A percentile compares a stretch with the other conserved stretches of the same genome.
Conservation (phyloP, 2,888 invertebrate species). For the Sinopyrophorus schimmeli region DNA sequence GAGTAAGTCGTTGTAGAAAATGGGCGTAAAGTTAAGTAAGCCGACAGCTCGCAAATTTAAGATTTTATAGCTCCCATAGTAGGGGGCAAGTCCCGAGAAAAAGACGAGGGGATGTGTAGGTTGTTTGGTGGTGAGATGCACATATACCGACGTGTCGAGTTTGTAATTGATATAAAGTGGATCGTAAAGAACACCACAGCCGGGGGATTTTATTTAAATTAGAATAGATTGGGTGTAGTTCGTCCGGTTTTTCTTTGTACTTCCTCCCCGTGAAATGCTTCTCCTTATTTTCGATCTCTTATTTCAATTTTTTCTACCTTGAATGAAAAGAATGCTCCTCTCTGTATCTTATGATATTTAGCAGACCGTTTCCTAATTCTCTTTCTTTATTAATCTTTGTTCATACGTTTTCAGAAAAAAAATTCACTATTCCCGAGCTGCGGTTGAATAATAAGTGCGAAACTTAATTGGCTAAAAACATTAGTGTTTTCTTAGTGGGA, state of each 20-base stretch:
- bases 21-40: conserved; percentile 28
- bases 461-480: conserved; percentile 45
- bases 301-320: conserved; percentile 2
- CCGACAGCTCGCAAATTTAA: conserved; percentile 26
- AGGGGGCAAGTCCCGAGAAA: too few relatives aligned
- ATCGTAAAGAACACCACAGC: conserved; percentile 33
- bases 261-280: conserved; percentile 16
- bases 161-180: conserved; percentile 33
- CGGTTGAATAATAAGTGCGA: conserved; percentile 43
- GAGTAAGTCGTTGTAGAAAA: conserved; percentile 25
- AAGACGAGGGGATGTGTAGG: too few relatives aligned
- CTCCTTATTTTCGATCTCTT: too few relatives aligned
- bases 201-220: conserved; percentile 34
- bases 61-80: too few relatives aligned
- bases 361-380: too few relatives aligned
- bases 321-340: too few relatives aligned
- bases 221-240: conserved; percentile 31
- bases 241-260: conserved; percentile 21
- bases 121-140: conserved; percentile 15
- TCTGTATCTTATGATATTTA: too few relatives aligned
- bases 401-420: too few relatives aligned
- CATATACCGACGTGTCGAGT: conserved; percentile 26
- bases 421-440: too few relatives aligned
- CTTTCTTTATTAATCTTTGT: too few relatives aligned
- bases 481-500: conserved; percentile 44